These are phyloP conservation scores for Chromoteleia sp. DNA, from an alignment of 2,888 invertebrate species.

Conservation along the genomic window DNA sequence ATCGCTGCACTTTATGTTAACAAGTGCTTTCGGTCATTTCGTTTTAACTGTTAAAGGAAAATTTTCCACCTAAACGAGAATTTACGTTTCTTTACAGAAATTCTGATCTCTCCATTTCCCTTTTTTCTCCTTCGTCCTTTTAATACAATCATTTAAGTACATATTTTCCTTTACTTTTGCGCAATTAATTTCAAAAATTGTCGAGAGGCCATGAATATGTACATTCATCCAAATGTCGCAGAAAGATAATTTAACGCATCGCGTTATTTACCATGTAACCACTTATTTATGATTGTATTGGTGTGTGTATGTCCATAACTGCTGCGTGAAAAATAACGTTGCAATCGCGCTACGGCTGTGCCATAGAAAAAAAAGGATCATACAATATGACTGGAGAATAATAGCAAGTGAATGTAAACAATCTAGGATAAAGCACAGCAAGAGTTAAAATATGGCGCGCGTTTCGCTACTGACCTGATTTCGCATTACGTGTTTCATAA, in stretches of 20 bases:
- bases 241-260: slow-evolving; percentile 25
- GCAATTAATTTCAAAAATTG: slow-evolving; percentile 11
- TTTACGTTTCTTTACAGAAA: background rate
- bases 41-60: background rate
- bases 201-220: slow-evolving; percentile 34
- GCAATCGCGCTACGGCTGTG: slow-evolving; percentile 26
- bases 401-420: slow-evolving; percentile 56
- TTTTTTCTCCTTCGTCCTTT: background rate
- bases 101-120: background rate
- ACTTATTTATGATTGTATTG: slow-evolving; percentile 49
- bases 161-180: background rate
- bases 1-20: background rate
- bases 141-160: background rate
- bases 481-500: slow-evolving; percentile 20
- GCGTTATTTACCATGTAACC: slow-evolving; percentile 37
- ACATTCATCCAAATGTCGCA: slow-evolving; percentile 3
- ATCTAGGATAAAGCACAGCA: slow-evolving; percentile 50
- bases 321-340: slow-evolving; percentile 51
- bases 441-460: slow-evolving; percentile 46
- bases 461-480: slow-evolving; percentile 38
- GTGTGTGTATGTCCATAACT: slow-evolving; percentile 38
- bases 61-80: background rate
- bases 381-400: slow-evolving; percentile 53
- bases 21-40: slow-evolving; percentile 5
- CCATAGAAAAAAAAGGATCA: slow-evolving; percentile 28